A percentile compares a stretch with the other conserved stretches of the same genome.
These are phyloP conservation scores for Macrosiphum euphorbiae DNA, from an alignment of 2,888 invertebrate genomes.

Conservation along the genomic window DNA sequence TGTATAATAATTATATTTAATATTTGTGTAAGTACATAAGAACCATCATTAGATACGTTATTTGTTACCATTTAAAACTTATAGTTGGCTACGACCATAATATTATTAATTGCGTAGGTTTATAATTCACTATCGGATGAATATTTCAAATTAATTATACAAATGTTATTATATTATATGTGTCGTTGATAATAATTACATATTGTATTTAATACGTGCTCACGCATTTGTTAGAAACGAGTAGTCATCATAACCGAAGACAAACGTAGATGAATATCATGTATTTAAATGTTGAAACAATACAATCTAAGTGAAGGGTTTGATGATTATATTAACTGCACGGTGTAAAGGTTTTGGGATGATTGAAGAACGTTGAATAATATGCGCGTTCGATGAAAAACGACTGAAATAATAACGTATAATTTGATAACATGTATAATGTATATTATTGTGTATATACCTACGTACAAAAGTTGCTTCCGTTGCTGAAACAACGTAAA, in stretches of 20 bases:
- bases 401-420: slow-evolving; percentile 12
- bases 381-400: background rate
- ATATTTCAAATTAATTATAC: background rate
- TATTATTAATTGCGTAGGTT: background rate
- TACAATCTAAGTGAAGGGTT: background rate
- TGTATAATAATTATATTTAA: background rate
- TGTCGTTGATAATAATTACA: background rate
- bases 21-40: background rate
- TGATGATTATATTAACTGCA: background rate
- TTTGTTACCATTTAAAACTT: background rate
- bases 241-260: background rate
- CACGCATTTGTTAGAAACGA: background rate
- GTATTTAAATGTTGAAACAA: slow-evolving; percentile 8
- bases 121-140: background rate
- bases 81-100: background rate
- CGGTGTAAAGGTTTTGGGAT: background rate
- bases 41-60: background rate
- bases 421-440: background rate
- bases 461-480: slow-evolving; percentile 6
- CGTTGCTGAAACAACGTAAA: slow-evolving; percentile 18
- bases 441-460: background rate
- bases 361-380: background rate
- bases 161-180: background rate
- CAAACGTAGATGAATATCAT: background rate
- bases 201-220: background rate